phyloP scores from a whole-genome alignment of 2,797 vertebrate genomes.

The Neopelma chrysocephalum region DNA sequence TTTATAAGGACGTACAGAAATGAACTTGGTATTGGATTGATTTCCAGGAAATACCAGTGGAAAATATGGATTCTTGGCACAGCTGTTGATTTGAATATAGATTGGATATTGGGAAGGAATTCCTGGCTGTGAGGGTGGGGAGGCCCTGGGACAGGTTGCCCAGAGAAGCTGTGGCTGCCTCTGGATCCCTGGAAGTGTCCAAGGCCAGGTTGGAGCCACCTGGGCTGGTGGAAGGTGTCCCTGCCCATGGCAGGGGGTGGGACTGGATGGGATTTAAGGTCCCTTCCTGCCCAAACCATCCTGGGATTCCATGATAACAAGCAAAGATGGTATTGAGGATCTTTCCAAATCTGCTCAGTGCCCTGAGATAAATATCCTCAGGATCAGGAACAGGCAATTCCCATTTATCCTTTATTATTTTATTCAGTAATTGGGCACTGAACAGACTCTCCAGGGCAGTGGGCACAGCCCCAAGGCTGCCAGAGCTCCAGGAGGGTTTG shows the following conservation, averaged over 20 bases:
- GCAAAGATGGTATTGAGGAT: neutral
- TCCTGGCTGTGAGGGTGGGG: neutral
- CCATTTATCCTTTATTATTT: neutral
- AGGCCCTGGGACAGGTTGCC: neutral
- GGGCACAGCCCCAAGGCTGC: no score
- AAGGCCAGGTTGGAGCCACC: neutral
- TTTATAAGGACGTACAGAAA: neutral
- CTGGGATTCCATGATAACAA: neutral
- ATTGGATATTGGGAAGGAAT: neutral
- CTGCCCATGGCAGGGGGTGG: neutral
- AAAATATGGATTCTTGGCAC: neutral
- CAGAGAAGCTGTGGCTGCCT: neutral
- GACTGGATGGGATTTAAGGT: neutral
- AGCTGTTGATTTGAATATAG: neutral
- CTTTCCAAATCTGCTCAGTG: neutral
- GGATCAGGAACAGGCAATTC: neutral
- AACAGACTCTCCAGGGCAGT: no score
- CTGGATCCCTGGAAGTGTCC: neutral
- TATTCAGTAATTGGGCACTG: no score
- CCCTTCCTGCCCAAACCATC: neutral
- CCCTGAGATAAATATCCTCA: neutral
- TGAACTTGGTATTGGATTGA: neutral
- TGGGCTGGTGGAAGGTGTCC: rapidly evolving
- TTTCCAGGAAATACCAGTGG: neutral
- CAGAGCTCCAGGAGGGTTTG: no score